Percentiles rank a stretch among this genome's conserved stretches.
phyloP scores from a whole-genome alignment of 2,888 invertebrate species.

The Ectemnius cavifrons region DNA sequence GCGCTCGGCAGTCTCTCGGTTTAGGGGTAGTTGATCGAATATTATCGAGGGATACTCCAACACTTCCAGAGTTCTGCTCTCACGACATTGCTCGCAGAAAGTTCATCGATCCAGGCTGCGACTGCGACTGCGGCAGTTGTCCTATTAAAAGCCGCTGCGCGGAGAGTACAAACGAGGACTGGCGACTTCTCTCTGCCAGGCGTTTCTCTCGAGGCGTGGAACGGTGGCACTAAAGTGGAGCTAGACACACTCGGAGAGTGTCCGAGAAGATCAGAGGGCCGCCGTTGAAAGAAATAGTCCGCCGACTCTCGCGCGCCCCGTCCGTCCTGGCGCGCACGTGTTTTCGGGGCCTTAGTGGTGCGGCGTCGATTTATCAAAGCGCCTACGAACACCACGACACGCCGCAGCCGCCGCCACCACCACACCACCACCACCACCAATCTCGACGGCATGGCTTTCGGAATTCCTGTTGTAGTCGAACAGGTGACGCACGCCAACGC shows the following conservation, averaged over 20 bases:
- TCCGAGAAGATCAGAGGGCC: slow-evolving; percentile 67
- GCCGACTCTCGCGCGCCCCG: slow-evolving; percentile 39
- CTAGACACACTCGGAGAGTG: slow-evolving; percentile 57
- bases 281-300: slow-evolving; percentile 70
- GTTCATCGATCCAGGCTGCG: slow-evolving; percentile 61
- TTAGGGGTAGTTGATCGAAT: too few relatives aligned
- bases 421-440: not conserved
- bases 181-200: slow-evolving; percentile 41
- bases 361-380: slow-evolving; percentile 57
- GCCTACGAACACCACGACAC: slow-evolving; percentile 53
- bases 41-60: too few relatives aligned
- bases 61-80: not conserved
- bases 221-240: slow-evolving; percentile 59
- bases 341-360: slow-evolving; percentile 47
- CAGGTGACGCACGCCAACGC: slow-evolving; percentile 36
- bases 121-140: slow-evolving; percentile 47
- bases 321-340: slow-evolving; percentile 53
- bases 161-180: slow-evolving; percentile 46
- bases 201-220: slow-evolving; percentile 51
- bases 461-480: slow-evolving; percentile 31
- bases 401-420: slow-evolving; percentile 7
- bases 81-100: slow-evolving; percentile 43
- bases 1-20: too few relatives aligned
- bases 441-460: not conserved
- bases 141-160: slow-evolving; percentile 60